Conservation (phyloP, 2,113 vertebrate species). For the Hiodon tergisus region DNA sequence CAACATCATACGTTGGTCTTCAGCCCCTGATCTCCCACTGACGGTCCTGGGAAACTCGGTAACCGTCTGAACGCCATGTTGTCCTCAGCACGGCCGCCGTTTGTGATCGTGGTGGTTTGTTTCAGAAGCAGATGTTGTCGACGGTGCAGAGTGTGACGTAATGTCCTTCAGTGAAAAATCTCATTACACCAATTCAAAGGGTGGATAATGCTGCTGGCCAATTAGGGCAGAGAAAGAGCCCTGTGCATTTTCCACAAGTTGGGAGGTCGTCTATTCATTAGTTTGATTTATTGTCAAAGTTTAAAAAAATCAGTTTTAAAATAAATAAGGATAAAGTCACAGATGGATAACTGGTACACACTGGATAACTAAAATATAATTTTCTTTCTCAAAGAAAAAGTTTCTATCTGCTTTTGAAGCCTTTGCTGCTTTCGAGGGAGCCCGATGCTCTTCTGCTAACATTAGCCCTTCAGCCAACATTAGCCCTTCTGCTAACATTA, state of each 20-base stretch:
- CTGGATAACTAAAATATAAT: neutral
- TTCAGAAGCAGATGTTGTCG: constrained; percentile 43
- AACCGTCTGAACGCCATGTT: neutral
- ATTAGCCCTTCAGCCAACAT: too few relatives aligned
- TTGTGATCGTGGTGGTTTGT: constrained; percentile 22
- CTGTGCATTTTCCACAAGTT: constrained; percentile 42
- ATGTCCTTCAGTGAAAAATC: constrained; percentile 38
- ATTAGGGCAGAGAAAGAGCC: constrained; percentile 41
- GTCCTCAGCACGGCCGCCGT: neutral
- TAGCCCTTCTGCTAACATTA: too few relatives aligned
- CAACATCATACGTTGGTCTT: too few relatives aligned
- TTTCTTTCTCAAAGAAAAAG: neutral
- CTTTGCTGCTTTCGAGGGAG: neutral
- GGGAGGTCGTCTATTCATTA: constrained; percentile 38
- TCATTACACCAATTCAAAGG: constrained; percentile 47
- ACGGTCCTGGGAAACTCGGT: too few relatives aligned
- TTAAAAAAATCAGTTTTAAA: constrained; percentile 37
- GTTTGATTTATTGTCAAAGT: constrained; percentile 31
- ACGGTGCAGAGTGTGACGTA: constrained; percentile 50
- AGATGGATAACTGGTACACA: neutral
- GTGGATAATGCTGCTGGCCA: constrained; percentile 45
- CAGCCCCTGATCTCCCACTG: too few relatives aligned
- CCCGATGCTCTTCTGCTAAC: too few relatives aligned
- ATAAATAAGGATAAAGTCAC: constrained; percentile 36
- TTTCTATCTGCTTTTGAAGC: neutral